Evolutionary conservation across 2,113 vertebrate species (phyloP).

Genomic region (Eubucco bourcierii): DNA sequence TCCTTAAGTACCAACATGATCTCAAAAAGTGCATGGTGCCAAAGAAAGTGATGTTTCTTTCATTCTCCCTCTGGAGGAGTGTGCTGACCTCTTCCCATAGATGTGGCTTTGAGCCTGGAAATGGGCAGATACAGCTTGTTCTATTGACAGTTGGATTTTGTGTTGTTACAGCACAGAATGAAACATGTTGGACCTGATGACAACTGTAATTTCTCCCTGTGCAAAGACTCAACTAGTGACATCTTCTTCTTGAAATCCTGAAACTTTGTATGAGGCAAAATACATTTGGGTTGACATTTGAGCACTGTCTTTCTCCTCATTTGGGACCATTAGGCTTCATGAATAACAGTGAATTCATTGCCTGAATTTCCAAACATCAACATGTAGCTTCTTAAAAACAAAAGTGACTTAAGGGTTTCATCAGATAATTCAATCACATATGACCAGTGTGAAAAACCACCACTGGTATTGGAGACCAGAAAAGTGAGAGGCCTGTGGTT

Average conservation of each 20-base stretch:
- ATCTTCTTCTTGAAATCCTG: background rate
- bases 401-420: background rate
- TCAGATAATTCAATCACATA: background rate
- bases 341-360: background rate
- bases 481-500: background rate
- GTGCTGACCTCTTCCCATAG: background rate
- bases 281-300: background rate
- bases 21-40: background rate
- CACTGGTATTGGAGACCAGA: background rate
- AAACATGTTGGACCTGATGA: background rate
- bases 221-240: background rate
- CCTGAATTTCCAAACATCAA: background rate
- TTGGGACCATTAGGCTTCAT: background rate
- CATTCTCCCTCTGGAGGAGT: background rate
- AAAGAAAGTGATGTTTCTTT: background rate
- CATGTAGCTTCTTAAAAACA: background rate
- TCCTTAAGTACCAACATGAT: background rate
- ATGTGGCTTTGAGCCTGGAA: background rate
- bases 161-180: background rate
- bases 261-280: background rate
- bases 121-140: background rate
- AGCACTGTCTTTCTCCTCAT: background rate
- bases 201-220: conserved; percentile 1
- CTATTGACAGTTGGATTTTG: background rate
- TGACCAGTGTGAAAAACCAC: background rate